phyloP scores from a whole-genome alignment of 2,888 invertebrate genomes.

The Clistopyga incitator region DNA sequence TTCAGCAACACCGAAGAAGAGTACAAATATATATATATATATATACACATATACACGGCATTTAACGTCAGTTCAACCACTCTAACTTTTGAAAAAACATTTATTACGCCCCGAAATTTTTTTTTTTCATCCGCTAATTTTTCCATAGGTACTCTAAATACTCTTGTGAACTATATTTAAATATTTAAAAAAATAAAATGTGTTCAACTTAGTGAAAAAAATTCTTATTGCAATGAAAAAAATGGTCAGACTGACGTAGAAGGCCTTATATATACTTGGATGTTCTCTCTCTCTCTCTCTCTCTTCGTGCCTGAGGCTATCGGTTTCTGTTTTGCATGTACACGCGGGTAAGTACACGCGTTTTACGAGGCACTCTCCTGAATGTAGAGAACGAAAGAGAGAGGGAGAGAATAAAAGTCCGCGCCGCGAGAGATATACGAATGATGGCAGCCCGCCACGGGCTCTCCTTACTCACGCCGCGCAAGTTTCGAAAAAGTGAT shows the following conservation, averaged over 20 bases:
- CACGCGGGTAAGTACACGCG: slow-evolving; percentile 56
- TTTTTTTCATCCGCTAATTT: not conserved
- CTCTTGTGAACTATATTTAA: too few relatives aligned
- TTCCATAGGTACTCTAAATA: not conserved
- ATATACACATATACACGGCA: not conserved
- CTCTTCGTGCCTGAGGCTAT: slow-evolving; percentile 58
- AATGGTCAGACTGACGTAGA: too few relatives aligned
- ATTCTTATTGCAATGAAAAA: too few relatives aligned
- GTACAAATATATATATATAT: not conserved
- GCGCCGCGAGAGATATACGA: slow-evolving; percentile 30
- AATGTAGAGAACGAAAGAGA: slow-evolving; percentile 21
- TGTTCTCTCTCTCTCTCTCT: too few relatives aligned
- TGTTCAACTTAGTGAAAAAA: too few relatives aligned
- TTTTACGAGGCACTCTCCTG: slow-evolving; percentile 49
- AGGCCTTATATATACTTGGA: not conserved
- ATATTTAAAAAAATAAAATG: too few relatives aligned
- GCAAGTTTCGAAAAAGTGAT: slow-evolving; percentile 53
- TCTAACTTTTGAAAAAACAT: too few relatives aligned
- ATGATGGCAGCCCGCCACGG: slow-evolving; percentile 37
- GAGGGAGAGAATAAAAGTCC: slow-evolving; percentile 33
- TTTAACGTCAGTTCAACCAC: too few relatives aligned
- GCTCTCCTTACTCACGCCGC: slow-evolving; percentile 22
- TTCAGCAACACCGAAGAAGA: slow-evolving; percentile 5
- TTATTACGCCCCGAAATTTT: too few relatives aligned
- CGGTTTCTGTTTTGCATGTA: slow-evolving; percentile 64